Percentiles rank a stretch among this genome's conserved stretches.
These are phyloP conservation scores for Ditylenchus dipsaci DNA, from an alignment of 1,140 invertebrate species.

Conservation along the genomic window DNA sequence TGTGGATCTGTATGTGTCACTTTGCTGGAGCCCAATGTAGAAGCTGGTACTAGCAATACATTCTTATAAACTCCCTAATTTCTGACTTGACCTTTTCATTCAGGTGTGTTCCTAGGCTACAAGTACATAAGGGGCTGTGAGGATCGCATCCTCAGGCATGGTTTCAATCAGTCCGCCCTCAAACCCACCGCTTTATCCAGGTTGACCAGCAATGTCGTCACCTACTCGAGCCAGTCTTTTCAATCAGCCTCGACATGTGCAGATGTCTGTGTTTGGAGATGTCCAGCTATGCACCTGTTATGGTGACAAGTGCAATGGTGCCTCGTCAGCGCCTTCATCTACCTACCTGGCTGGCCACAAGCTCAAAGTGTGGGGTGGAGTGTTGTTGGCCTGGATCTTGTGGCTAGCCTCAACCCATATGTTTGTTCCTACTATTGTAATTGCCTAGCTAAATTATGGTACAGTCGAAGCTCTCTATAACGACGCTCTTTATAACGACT, in stretches of 20 bases:
- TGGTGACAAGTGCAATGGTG: slow-evolving; percentile 21
- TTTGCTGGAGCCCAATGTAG: slow-evolving; percentile 50
- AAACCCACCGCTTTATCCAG: slow-evolving; percentile 55
- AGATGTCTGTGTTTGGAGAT: slow-evolving; percentile 34
- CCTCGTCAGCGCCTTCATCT: neutral
- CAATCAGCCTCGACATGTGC: slow-evolving; percentile 39
- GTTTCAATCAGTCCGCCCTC: slow-evolving; percentile 51
- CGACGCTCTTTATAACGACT: no score
- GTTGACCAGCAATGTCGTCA: slow-evolving; percentile 44
- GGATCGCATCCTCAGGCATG: slow-evolving; percentile 46
- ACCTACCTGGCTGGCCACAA: no score
- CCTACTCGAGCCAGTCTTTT: slow-evolving; percentile 43
- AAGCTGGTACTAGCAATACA: slow-evolving; percentile 41
- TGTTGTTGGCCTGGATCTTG: no score
- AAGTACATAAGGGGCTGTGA: slow-evolving; percentile 55
- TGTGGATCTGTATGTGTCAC: slow-evolving; percentile 50
- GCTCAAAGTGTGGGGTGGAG: no score
- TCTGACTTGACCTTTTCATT: slow-evolving; percentile 11
- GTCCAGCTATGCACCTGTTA: slow-evolving; percentile 34
- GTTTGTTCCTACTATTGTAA: no score
- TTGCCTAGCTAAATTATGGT: no score
- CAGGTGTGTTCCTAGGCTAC: slow-evolving; percentile 55
- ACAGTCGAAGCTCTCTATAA: no score
- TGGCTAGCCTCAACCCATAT: no score
- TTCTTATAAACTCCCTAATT: neutral